These are phyloP conservation scores for Epizoanthus stellaris DNA, from an alignment of 92 coral and sea anemone species.

Conservation along the genomic window DNA sequence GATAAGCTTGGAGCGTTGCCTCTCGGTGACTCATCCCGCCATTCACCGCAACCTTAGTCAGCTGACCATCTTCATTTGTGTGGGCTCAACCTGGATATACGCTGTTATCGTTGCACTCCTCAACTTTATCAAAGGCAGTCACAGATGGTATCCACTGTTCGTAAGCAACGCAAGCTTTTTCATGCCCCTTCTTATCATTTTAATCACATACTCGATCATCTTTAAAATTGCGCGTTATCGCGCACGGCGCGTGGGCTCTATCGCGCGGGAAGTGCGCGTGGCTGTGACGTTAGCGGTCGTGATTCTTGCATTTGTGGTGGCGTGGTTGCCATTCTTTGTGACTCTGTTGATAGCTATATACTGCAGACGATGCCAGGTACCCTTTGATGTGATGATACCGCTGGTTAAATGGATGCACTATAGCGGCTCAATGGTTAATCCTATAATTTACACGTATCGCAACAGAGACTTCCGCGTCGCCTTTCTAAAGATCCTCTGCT, in stretches of 20 bases:
- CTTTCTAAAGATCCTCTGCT: slow-evolving; percentile 69
- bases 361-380: slow-evolving; percentile 57
- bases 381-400: slow-evolving; percentile 53
- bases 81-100: slow-evolving; percentile 82
- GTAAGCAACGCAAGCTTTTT: slow-evolving; percentile 82
- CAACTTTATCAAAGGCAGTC: slow-evolving; percentile 50
- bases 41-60: slow-evolving; percentile 85
- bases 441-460: slow-evolving; percentile 87
- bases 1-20: slow-evolving; percentile 91
- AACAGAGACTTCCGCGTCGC: slow-evolving; percentile 80
- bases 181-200: slow-evolving; percentile 75
- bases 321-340: slow-evolving; percentile 90
- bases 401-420: slow-evolving; percentile 94
- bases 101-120: slow-evolving; percentile 73
- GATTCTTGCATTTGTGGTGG: slow-evolving; percentile 82
- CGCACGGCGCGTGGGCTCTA: slow-evolving; percentile 75
- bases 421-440: slow-evolving; percentile 91
- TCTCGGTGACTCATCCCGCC: slow-evolving; percentile 92
- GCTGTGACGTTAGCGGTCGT: slow-evolving; percentile 94
- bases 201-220: slow-evolving; percentile 81
- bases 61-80: slow-evolving; percentile 58
- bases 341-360: slow-evolving; percentile 60
- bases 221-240: slow-evolving; percentile 84
- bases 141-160: slow-evolving; percentile 74
- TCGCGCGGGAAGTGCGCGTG: slow-evolving; percentile 89